Evolutionary conservation across 2,888 invertebrate species (phyloP).

Genomic region (Andrena hattorfiana): DNA sequence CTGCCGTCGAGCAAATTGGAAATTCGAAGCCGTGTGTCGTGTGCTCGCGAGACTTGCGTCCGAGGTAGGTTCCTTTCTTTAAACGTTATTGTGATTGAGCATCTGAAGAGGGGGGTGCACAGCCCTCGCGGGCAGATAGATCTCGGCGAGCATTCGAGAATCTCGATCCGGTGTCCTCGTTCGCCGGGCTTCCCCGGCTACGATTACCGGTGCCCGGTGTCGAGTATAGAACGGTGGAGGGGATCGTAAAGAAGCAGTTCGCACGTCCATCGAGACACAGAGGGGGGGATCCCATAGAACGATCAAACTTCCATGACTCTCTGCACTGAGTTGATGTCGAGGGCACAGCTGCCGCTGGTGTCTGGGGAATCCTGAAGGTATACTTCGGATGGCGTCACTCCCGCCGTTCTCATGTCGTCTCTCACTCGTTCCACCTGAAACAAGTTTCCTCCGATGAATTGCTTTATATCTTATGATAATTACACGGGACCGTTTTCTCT

Average conservation of each 20-base stretch:
- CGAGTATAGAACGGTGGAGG: slow-evolving; percentile 41
- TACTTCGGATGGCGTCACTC: slow-evolving; percentile 87
- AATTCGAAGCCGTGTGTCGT: slow-evolving; percentile 36
- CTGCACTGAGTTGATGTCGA: slow-evolving; percentile 81
- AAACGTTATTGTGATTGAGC: slow-evolving; percentile 57
- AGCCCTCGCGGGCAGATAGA: slow-evolving; percentile 35
- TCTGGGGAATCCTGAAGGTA: slow-evolving; percentile 86
- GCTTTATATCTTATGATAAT: background rate
- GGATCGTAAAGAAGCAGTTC: slow-evolving; percentile 48
- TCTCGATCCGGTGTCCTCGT: background rate
- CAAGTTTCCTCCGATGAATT: background rate
- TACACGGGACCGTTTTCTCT: background rate
- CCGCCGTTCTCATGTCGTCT: slow-evolving; percentile 88
- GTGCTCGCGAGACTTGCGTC: slow-evolving; percentile 53
- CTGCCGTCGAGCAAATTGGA: slow-evolving; percentile 28
- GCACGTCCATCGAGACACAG: slow-evolving; percentile 42
- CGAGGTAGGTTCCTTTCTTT: slow-evolving; percentile 68
- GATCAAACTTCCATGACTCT: slow-evolving; percentile 80
- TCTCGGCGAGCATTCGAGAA: background rate
- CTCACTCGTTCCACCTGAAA: slow-evolving; percentile 86
- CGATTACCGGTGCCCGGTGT: slow-evolving; percentile 1
- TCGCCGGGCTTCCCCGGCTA: slow-evolving; percentile 6
- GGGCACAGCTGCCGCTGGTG: slow-evolving; percentile 88
- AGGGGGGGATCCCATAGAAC: slow-evolving; percentile 32
- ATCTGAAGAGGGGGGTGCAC: slow-evolving; percentile 56